These are phyloP conservation scores for Molossus alvarezi DNA, from an alignment of 2,797 vertebrate genomes.

Conservation along the genomic window DNA sequence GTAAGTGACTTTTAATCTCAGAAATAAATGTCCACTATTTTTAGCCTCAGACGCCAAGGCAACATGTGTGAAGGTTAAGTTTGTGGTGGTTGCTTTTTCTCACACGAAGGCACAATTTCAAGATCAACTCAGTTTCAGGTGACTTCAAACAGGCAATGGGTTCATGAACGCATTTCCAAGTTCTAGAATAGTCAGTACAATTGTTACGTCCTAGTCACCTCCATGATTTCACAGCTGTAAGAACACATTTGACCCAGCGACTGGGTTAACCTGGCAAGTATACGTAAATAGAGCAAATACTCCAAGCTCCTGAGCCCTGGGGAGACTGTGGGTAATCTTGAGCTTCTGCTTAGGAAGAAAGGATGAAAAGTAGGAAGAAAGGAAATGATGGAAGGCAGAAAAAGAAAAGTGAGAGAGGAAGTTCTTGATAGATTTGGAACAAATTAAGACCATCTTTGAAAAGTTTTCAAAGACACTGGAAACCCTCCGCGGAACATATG, in stretches of 20 bases:
- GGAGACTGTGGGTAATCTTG: conserved; percentile 62
- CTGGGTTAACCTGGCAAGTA: conserved; percentile 38
- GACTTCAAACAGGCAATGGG: conserved; percentile 81
- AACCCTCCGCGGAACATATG: conserved; percentile 74
- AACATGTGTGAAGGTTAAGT: conserved; percentile 88
- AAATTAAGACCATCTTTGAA: conserved; percentile 86
- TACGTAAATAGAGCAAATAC: conserved; percentile 69
- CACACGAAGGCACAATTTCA: conserved; percentile 87
- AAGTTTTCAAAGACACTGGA: conserved; percentile 76
- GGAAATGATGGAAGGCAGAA: background rate
- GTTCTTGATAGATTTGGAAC: conserved; percentile 78
- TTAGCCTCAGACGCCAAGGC: conserved; percentile 87
- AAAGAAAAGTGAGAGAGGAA: conserved; percentile 19
- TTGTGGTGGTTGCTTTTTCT: conserved; percentile 73
- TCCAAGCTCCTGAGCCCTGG: conserved; percentile 83
- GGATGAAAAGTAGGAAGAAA: conserved; percentile 45
- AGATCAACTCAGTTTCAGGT: conserved; percentile 79
- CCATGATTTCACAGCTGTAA: conserved; percentile 73
- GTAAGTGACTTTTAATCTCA: conserved; percentile 84
- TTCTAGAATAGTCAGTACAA: conserved; percentile 78
- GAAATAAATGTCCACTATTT: conserved; percentile 81
- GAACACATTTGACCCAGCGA: conserved; percentile 78
- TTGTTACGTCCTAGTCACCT: conserved; percentile 67
- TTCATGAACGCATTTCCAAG: conserved; percentile 80
- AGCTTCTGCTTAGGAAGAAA: conserved; percentile 32